Conservation (phyloP, 2,888 invertebrate genomes). For the Acrobasis repandana region DNA sequence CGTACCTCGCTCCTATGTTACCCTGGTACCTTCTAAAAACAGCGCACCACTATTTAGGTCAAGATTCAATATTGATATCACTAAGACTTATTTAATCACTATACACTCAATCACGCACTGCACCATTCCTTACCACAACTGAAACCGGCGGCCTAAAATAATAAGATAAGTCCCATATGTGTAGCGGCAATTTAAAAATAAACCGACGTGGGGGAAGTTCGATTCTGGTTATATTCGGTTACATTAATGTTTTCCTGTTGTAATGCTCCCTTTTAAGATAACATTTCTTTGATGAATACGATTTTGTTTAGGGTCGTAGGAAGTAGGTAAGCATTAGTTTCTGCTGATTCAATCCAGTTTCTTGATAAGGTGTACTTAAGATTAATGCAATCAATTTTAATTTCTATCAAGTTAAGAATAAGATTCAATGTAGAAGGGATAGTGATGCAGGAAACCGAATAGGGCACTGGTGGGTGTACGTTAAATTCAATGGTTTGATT, state of each 20-base stretch:
- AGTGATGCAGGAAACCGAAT: slow-evolving; percentile 16
- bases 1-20: slow-evolving; percentile 54
- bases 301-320: slow-evolving; percentile 10
- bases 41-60: slow-evolving; percentile 64
- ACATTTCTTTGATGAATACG: slow-evolving; percentile 3
- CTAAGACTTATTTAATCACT: slow-evolving; percentile 38
- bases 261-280: slow-evolving; percentile 27
- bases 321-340: slow-evolving; percentile 4
- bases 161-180: slow-evolving; percentile 72
- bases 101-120: slow-evolving; percentile 46
- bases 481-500: slow-evolving; percentile 60
- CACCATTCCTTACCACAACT: slow-evolving; percentile 46
- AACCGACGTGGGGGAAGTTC: slow-evolving; percentile 71
- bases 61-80: slow-evolving; percentile 47
- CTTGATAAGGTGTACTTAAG: slow-evolving; percentile 10
- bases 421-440: slow-evolving; percentile 4
- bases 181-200: slow-evolving; percentile 65
- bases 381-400: neutral
- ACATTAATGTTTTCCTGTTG: slow-evolving; percentile 48
- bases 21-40: slow-evolving; percentile 56
- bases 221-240: slow-evolving; percentile 64
- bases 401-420: neutral
- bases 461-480: slow-evolving; percentile 50
- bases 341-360: slow-evolving; percentile 11
- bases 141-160: slow-evolving; percentile 65